Evolutionary conservation across 1,140 invertebrate species (phyloP).

Genomic region (Chymomyza costata): DNA sequence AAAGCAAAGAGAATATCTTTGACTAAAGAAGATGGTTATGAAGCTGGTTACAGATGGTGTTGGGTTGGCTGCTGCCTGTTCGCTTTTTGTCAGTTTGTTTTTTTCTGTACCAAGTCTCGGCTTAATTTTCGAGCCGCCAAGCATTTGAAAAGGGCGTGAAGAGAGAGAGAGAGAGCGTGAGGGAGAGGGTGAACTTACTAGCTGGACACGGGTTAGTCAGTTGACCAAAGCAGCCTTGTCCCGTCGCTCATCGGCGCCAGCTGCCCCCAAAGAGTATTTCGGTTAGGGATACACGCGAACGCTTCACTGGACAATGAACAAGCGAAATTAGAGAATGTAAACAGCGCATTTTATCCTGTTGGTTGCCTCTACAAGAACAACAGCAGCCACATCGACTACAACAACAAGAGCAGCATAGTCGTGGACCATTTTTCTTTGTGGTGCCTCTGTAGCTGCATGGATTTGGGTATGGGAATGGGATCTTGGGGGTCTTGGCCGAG

Average conservation of each 20-base stretch:
- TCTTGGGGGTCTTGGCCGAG: constrained; percentile 1
- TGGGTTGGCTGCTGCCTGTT: neutral
- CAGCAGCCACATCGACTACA: constrained; percentile 18
- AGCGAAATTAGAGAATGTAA: constrained; percentile 73
- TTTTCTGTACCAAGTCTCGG: constrained; percentile 42
- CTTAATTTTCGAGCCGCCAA: constrained; percentile 65
- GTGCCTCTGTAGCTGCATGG: constrained; percentile 32
- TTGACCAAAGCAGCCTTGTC: constrained; percentile 39
- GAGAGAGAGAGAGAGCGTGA: neutral
- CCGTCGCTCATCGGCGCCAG: constrained; percentile 14
- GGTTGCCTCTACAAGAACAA: constrained; percentile 33
- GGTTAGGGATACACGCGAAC: constrained; percentile 44
- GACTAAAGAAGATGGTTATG: constrained; percentile 31
- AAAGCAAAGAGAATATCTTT: constrained; percentile 69
- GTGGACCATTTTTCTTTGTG: constrained; percentile 65
- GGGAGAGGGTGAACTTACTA: neutral
- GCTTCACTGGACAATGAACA: constrained; percentile 72
- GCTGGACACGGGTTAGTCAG: constrained; percentile 26
- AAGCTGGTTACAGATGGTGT: neutral
- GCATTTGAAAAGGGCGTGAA: too few species aligned
- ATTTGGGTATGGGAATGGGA: neutral
- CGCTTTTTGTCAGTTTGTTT: too few species aligned
- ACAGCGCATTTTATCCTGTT: constrained; percentile 71
- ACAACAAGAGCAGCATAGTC: constrained; percentile 31
- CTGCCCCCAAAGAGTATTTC: too few species aligned